Evolutionary conservation across 2,113 vertebrate species (phyloP), one percentile per base, ranked within the genome.

Genomic region (Trochalopteron elliotii): DNA sequence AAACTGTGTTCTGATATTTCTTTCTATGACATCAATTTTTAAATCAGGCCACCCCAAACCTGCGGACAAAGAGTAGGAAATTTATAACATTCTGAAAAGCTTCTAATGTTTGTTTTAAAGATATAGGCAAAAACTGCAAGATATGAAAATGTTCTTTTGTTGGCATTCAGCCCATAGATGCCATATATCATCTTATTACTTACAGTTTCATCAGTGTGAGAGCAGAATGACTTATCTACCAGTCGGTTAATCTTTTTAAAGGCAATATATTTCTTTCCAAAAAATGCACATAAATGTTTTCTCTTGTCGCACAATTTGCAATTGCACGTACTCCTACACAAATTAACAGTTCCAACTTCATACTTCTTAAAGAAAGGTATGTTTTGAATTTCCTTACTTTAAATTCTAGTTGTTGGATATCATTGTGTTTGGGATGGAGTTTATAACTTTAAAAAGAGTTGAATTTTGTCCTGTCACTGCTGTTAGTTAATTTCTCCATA

Each of bases 181-280:
- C 2, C 33, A 37, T 40, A 21, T 33, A 50, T 69, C 14, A 52
- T 40, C 28, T 37, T 75, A 31, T 6, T n/a, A 37, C 12, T 78
- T 60, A 49, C 3, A 39, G 15, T n/a, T 75, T 86, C 33, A 45
- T 40, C 4, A 1, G 28, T 35, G 23, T 0, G 0, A 85, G 16
- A 84, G 25, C 55, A 45, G 25, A 85, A 49, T 4, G 1, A 60
- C 25, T 39, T 35, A 28, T 60, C 40, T 64, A 45, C 33, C 19
- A 24, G 10, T 21, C 4, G 7, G 20, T 25, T 57, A 12, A 16
- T 27, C 17, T 42, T 55, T 40, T 33, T 22, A 28, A 69, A 61
- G 15, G 4, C n/a, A 87, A 52, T 35, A 9, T 56, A 61, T 57
- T 83, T 75, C 12, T 75, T 65, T 25, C 27, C 37, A 20, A 20